These are phyloP conservation scores for Percina caprodes DNA, from an alignment of 2,113 vertebrate genomes.

Conservation along the genomic window DNA sequence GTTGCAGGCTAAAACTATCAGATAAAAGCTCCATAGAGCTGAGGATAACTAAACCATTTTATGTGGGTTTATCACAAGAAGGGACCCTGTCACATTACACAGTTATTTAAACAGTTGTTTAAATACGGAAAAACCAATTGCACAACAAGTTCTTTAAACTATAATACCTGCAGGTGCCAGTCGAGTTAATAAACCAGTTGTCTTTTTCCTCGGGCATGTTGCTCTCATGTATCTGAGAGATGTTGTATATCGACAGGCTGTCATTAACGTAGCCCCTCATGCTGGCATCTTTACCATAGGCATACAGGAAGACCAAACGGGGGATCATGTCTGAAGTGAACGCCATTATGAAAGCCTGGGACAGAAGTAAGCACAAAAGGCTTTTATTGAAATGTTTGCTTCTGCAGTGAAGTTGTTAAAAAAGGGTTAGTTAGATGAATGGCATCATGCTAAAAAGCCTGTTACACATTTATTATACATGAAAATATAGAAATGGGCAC, in stretches of 20 bases:
- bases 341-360: conserved; percentile 96
- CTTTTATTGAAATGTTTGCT: neutral
- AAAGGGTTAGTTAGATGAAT: neutral
- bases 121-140: neutral
- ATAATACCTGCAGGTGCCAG: conserved; percentile 90
- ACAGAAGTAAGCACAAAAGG: neutral
- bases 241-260: conserved; percentile 92
- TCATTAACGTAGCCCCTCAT: conserved; percentile 92
- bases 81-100: neutral
- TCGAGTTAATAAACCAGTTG: conserved; percentile 71
- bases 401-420: neutral
- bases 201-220: conserved; percentile 78
- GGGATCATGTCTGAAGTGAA: conserved; percentile 99
- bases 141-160: neutral
- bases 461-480: neutral
- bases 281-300: conserved; percentile 72
- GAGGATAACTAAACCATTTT: too few species aligned
- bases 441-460: neutral
- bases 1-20: neutral
- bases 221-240: conserved; percentile 81
- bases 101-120: neutral
- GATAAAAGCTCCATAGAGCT: neutral
- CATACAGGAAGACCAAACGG: conserved; percentile 93
- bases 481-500: neutral
- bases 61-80: too few species aligned